Conservation (phyloP, 2,113 vertebrate species). For the Actinemys pallida region DNA sequence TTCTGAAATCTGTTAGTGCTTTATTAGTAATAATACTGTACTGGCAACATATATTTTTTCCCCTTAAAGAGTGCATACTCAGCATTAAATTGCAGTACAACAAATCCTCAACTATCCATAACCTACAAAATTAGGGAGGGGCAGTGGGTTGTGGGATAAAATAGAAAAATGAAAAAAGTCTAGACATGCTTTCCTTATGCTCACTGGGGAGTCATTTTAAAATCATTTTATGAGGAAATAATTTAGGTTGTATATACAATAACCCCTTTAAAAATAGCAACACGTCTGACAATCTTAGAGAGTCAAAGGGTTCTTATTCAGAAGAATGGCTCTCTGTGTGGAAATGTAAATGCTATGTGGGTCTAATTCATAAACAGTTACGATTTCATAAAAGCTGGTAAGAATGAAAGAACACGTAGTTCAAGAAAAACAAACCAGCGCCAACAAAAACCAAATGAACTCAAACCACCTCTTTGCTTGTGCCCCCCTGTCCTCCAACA, state of each 20-base stretch:
- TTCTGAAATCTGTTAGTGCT: constrained; percentile 73
- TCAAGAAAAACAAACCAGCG: constrained; percentile 27
- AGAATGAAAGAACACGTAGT: constrained; percentile 56
- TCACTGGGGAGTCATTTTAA: constrained; percentile 80
- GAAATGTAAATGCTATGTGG: constrained; percentile 68
- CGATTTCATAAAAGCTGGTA: constrained; percentile 65
- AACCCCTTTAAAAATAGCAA: constrained; percentile 59
- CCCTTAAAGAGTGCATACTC: constrained; percentile 75
- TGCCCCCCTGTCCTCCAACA: not conserved
- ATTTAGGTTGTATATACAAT: constrained; percentile 81
- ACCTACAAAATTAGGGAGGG: constrained; percentile 73
- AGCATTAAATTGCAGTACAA: constrained; percentile 79
- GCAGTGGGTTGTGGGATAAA: constrained; percentile 68
- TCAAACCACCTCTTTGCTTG: constrained; percentile 15
- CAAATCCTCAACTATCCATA: constrained; percentile 81
- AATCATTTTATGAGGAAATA: constrained; percentile 82
- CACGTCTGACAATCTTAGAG: constrained; percentile 63
- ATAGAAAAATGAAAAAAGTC: constrained; percentile 76
- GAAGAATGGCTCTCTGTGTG: constrained; percentile 75
- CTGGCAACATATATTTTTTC: constrained; percentile 63
- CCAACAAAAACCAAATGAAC: constrained; percentile 8
- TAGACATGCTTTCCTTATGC: constrained; percentile 82
- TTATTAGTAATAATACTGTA: constrained; percentile 74
- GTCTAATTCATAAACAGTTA: constrained; percentile 72
- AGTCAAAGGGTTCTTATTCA: constrained; percentile 72